These are phyloP conservation scores for Ganaspis sp. DNA, from an alignment of 1,140 invertebrate species.

Conservation along the genomic window DNA sequence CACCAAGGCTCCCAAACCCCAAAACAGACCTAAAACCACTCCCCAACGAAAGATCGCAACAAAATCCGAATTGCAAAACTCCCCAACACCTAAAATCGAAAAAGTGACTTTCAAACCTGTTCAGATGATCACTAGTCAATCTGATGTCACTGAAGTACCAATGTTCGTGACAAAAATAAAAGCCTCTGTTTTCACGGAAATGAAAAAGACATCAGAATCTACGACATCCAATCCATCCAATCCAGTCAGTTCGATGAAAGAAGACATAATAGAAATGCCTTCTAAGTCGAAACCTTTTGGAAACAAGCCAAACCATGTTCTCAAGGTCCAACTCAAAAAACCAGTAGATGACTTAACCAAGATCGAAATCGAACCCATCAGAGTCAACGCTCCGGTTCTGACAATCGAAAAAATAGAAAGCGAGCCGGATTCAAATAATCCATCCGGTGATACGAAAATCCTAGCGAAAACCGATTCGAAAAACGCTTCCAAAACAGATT, in stretches of 20 bases:
- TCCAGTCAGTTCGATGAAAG: too few species aligned
- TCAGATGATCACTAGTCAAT: conserved; percentile 54
- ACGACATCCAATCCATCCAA: conserved; percentile 20
- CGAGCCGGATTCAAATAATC: too few species aligned
- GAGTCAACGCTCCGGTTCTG: conserved; percentile 63
- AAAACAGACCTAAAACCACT: conserved; percentile 42
- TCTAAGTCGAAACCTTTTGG: conserved; percentile 49
- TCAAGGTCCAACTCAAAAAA: conserved; percentile 65
- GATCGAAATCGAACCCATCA: conserved; percentile 64
- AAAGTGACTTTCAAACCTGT: conserved; percentile 71
- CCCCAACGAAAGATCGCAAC: conserved; percentile 45
- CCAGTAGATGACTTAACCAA: conserved; percentile 59
- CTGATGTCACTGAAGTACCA: conserved; percentile 58
- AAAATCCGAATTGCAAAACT: conserved; percentile 44
- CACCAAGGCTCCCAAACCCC: conserved; percentile 9
- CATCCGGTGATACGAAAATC: background rate
- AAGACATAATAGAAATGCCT: conserved; percentile 44
- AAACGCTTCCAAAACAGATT: background rate
- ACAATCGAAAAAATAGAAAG: conserved; percentile 64
- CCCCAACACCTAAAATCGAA: conserved; percentile 68
- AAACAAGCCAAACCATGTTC: conserved; percentile 59
- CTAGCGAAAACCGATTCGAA: conserved; percentile 15
- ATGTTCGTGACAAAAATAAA: conserved; percentile 70
- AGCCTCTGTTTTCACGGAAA: conserved; percentile 61
- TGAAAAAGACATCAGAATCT: conserved; percentile 49